phyloP scores from a whole-genome alignment of 2,888 invertebrate genomes.

The Hydrotaea cyrtoneurina region DNA sequence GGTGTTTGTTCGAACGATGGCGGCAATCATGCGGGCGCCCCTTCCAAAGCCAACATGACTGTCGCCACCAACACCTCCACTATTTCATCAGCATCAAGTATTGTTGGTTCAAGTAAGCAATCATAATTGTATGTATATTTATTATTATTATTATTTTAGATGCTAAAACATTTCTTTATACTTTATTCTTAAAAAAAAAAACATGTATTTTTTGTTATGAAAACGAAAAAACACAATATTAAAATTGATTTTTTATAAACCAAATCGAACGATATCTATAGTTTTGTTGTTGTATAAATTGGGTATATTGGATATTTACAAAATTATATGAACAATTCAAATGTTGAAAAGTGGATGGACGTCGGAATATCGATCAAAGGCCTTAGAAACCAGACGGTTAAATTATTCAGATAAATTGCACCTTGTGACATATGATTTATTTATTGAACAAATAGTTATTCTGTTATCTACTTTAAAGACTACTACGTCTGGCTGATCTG shows the following conservation, averaged over 20 bases:
- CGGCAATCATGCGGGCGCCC: not conserved
- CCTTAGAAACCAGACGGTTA: no score
- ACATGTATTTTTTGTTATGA: slow-evolving; percentile 21
- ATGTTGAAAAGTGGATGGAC: no score
- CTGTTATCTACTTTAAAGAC: no score
- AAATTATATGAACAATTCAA: no score
- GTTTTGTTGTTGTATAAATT: not conserved
- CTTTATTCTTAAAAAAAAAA: slow-evolving; percentile 24
- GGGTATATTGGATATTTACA: not conserved
- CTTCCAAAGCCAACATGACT: slow-evolving; percentile 2
- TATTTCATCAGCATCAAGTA: slow-evolving; percentile 43
- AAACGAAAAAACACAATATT: slow-evolving; percentile 29
- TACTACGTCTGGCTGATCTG: no score
- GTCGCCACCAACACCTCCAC: slow-evolving; percentile 19
- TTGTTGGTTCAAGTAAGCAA: slow-evolving; percentile 54
- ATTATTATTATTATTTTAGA: slow-evolving; percentile 33
- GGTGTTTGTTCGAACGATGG: not conserved
- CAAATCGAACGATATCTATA: no score
- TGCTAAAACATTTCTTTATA: slow-evolving; percentile 28
- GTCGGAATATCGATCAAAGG: no score
- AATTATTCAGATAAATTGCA: no score
- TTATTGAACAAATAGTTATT: no score
- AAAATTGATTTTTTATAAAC: slow-evolving; percentile 28
- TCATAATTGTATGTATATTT: slow-evolving; percentile 56
- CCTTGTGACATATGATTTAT: no score